Evolutionary conservation across 2,888 invertebrate species (phyloP).

Genomic region (Drosophila mulleri): DNA sequence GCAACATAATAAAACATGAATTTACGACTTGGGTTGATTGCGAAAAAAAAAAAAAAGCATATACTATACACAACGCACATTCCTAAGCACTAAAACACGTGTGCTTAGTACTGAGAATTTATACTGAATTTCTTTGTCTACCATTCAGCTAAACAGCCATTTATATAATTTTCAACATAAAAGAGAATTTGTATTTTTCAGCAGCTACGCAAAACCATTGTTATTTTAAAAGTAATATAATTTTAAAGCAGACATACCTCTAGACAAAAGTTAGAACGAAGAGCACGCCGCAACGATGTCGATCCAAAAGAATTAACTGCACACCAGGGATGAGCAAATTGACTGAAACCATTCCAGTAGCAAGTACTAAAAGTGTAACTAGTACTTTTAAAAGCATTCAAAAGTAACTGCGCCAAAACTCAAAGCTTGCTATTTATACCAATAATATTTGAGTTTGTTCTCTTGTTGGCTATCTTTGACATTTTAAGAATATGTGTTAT

Average conservation of each 20-base stretch:
- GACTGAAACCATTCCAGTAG: not conserved
- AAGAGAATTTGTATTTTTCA: not conserved
- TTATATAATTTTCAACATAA: not conserved
- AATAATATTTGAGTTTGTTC: not conserved
- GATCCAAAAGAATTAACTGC: conserved; percentile 32
- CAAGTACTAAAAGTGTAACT: conserved; percentile 3
- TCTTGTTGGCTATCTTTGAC: not conserved
- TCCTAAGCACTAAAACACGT: conserved; percentile 32
- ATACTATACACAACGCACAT: conserved; percentile 19
- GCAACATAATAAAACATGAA: not conserved
- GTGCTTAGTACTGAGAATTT: conserved; percentile 8
- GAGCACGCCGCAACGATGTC: conserved; percentile 51
- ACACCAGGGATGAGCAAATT: conserved; percentile 5
- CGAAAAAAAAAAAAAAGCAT: conserved; percentile 1
- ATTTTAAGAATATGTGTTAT: not conserved
- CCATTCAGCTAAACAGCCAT: not conserved
- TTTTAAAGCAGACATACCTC: conserved; percentile 38
- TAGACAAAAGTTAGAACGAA: conserved; percentile 29
- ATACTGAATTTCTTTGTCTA: not conserved
- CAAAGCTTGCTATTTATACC: not conserved
- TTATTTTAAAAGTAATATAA: not conserved
- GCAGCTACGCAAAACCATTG: not conserved
- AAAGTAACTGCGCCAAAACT: conserved; percentile 10
- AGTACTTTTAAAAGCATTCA: not conserved
- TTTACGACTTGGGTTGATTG: conserved; percentile 1